phyloP scores from a whole-genome alignment of 1,140 invertebrate genomes.

The Drosophila kurseongensis region DNA sequence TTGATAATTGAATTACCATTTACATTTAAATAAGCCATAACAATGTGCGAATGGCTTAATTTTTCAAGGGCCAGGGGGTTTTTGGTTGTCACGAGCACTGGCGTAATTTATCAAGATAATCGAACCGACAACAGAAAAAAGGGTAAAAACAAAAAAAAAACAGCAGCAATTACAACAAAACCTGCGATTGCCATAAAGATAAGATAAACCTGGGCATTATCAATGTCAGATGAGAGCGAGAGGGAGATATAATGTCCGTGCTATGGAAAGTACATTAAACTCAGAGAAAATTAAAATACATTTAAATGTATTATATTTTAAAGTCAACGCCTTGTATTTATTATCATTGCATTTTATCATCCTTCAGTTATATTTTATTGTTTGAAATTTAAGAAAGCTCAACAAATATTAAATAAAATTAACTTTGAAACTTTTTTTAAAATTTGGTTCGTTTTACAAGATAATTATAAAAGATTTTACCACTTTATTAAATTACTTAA shows the following conservation, averaged over 20 bases:
- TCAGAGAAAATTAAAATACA: background rate
- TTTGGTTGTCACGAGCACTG: conserved; percentile 67
- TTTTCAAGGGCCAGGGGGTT: conserved; percentile 20
- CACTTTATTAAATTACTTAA: background rate
- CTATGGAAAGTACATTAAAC: background rate
- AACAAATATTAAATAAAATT: too few relatives aligned
- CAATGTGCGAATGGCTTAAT: conserved; percentile 44
- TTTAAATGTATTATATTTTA: too few relatives aligned
- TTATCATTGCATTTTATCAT: too few relatives aligned
- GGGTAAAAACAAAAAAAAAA: conserved; percentile 19
- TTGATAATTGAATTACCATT: conserved; percentile 53
- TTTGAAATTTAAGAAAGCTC: too few relatives aligned
- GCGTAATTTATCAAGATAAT: conserved; percentile 80
- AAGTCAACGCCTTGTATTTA: too few relatives aligned
- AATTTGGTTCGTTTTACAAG: background rate
- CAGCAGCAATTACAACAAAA: conserved; percentile 49
- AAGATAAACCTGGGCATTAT: conserved; percentile 73
- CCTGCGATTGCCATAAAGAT: conserved; percentile 61
- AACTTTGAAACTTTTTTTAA: too few relatives aligned
- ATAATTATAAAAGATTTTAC: background rate
- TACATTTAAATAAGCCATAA: conserved; percentile 56
- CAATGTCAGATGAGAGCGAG: conserved; percentile 41
- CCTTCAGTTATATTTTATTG: too few relatives aligned
- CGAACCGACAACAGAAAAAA: conserved; percentile 35
- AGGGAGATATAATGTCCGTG: background rate